phyloP scores from a whole-genome alignment of 2,113 vertebrate species.

The Thryonomys swinderianus region DNA sequence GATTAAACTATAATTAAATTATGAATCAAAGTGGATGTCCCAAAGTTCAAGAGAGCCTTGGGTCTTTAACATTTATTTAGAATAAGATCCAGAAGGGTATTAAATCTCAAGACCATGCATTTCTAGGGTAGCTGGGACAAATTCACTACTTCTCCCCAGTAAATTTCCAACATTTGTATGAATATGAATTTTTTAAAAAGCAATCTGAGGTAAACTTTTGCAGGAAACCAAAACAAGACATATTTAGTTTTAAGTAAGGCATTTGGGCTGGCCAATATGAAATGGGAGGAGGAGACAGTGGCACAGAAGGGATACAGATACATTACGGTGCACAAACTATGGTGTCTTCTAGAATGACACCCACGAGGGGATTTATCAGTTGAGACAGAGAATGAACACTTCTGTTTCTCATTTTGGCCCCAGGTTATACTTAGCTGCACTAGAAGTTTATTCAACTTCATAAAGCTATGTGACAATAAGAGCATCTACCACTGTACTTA shows the following conservation, averaged over 20 bases:
- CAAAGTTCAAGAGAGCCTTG: neutral
- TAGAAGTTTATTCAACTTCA: neutral
- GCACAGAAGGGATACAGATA: neutral
- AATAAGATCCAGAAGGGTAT: neutral
- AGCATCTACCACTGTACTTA: neutral
- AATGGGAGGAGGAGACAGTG: neutral
- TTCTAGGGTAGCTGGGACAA: slow-evolving; percentile 34
- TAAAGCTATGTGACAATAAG: neutral
- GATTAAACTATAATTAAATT: neutral
- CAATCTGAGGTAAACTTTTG: neutral
- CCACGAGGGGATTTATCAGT: neutral
- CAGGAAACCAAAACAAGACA: neutral
- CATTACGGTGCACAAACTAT: neutral
- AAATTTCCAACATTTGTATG: slow-evolving; percentile 36
- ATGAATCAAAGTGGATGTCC: neutral
- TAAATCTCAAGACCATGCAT: neutral
- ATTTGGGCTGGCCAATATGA: neutral
- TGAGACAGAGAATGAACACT: neutral
- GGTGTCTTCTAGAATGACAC: neutral
- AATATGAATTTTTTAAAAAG: neutral
- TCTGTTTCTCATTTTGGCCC: neutral
- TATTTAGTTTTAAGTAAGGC: neutral
- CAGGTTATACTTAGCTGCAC: neutral
- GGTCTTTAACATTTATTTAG: slow-evolving; percentile 12
- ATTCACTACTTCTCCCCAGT: neutral